Base-by-base conservation (phyloP, 2,888 invertebrate genomes). In the Salpingus planirostris region DNA sequence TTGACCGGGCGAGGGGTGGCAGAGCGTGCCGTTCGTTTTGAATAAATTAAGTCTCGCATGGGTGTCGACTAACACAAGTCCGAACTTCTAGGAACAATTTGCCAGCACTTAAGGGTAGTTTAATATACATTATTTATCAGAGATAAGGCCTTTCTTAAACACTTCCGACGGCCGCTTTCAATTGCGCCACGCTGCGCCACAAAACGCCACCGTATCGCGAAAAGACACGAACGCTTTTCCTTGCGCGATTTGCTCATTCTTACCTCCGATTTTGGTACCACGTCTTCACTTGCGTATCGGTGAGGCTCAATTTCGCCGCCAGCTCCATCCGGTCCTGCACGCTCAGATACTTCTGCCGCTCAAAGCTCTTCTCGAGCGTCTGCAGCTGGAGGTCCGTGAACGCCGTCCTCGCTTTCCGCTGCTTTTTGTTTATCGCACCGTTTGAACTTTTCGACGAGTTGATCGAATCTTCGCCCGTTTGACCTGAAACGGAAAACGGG, bases 251-350 rank as follows among this genome's bases (percentile, higher is more conserved):
- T n/a, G n/a, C n/a, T n/a, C n/a, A n/a, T n/a, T n/a, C 77, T 72
- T 64, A 92, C 95, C 96, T 80, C 73, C 97, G 74, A 64, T 97
- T 97, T 67, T 97, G 96, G 68, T 97, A 97, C 97, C 98, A 98
- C 54, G 98, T 98, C 69, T 98, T 98, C 62, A 98, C 97, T 74
- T 99, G 98, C 29, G 97, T 98, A 67, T 98, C 98, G 24, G 92
- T 93, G 36, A 98, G 76, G 54, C 91, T 89, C 52, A 98, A 72
- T 68, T 91, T 90, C 36, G 92, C 88, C 1, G 98, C 97, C 54
- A 98, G 69, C 68, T 98, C 97, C 91, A 97, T 93, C 47, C 97
- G 75, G 64, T 98, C 96, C 62, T 96, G 97, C 14, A 93, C 92
- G 60, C 89, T 90, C 45, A 93, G 78, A 70, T 93, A 96, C 68